These are phyloP conservation scores for Silurus glanis DNA, from an alignment of 2,113 vertebrate species.

Conservation along the genomic window DNA sequence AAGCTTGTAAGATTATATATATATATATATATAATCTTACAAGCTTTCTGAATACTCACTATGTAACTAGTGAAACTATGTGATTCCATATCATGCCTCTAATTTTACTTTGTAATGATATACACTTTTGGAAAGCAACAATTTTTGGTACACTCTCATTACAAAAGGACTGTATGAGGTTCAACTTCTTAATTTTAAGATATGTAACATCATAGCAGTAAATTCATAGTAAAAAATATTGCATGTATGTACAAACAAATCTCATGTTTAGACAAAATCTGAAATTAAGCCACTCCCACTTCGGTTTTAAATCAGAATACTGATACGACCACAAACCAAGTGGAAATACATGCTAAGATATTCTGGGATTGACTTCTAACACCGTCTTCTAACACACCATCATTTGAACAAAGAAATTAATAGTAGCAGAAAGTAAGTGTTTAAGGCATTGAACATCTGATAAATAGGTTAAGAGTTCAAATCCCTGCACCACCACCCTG, in stretches of 20 bases:
- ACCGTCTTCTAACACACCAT: background rate
- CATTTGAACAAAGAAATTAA: background rate
- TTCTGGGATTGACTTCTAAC: background rate
- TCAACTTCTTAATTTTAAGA: background rate
- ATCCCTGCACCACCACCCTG: too few relatives aligned
- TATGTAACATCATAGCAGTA: too few relatives aligned
- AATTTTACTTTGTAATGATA: background rate
- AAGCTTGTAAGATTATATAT: too few relatives aligned
- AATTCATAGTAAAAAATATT: background rate
- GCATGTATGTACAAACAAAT: background rate
- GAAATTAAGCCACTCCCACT: background rate
- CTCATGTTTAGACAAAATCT: background rate
- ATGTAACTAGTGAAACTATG: background rate
- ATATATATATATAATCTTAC: too few relatives aligned
- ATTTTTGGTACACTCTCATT: background rate
- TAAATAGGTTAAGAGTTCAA: too few relatives aligned
- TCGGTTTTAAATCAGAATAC: background rate
- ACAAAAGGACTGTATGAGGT: background rate
- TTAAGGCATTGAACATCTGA: too few relatives aligned
- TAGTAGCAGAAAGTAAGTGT: too few relatives aligned
- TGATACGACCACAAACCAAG: background rate
- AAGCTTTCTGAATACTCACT: background rate
- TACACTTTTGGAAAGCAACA: background rate
- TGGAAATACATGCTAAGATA: background rate
- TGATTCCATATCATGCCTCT: background rate